phyloP scores from a whole-genome alignment of 2,888 invertebrate genomes.

The Polydrusus tereticollis region DNA sequence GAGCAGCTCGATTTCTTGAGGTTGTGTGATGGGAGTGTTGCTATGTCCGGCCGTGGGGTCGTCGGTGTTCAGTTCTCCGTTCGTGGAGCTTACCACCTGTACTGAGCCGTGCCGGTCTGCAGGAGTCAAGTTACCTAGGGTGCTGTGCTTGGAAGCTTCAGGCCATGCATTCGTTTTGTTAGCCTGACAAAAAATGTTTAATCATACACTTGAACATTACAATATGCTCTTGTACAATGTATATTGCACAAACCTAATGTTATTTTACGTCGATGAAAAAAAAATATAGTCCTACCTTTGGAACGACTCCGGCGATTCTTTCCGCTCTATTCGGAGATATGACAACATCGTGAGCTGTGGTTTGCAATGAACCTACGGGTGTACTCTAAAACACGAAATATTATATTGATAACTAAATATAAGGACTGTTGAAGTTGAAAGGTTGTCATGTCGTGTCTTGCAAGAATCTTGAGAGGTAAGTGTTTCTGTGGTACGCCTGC shows the following conservation, averaged over 20 bases:
- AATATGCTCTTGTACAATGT: too few species aligned
- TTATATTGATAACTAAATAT: not conserved
- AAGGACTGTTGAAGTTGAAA: too few species aligned
- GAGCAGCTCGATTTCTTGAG: constrained; percentile 92
- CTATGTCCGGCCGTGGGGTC: constrained; percentile 97
- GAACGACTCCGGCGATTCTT: constrained; percentile 79
- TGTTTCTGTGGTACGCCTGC: too few species aligned
- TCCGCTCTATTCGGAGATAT: constrained; percentile 91
- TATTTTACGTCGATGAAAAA: not conserved
- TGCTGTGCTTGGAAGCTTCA: constrained; percentile 86
- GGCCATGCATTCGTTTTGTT: constrained; percentile 85
- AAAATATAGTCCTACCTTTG: constrained; percentile 64
- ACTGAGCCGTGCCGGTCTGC: constrained; percentile 98
- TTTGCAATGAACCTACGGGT: constrained; percentile 92
- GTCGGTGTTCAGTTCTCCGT: constrained; percentile 94
- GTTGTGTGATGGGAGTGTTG: constrained; percentile 95
- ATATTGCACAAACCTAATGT: too few species aligned
- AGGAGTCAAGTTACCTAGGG: constrained; percentile 89
- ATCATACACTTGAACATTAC: too few species aligned
- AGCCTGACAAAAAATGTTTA: constrained; percentile 61
- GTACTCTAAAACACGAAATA: constrained; percentile 79
- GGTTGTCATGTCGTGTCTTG: too few species aligned
- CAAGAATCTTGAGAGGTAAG: too few species aligned
- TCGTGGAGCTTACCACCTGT: constrained; percentile 98
- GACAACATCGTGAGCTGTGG: constrained; percentile 91